Evolutionary conservation across 2,888 invertebrate genomes (phyloP).

Genomic region (Anorthoa munda): DNA sequence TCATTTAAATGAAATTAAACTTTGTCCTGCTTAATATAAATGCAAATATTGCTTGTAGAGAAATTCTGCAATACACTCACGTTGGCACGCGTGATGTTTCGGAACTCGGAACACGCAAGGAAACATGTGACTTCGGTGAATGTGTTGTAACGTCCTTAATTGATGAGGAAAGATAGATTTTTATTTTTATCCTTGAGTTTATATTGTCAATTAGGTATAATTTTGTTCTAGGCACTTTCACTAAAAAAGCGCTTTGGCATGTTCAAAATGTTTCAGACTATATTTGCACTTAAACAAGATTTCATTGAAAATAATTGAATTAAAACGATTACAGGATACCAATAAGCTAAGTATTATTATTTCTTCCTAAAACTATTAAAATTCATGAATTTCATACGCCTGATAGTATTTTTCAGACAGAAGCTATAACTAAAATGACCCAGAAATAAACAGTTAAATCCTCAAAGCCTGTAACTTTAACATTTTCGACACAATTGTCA

Average conservation of each 20-base stretch:
- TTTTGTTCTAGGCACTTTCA: not conserved
- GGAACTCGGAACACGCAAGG: conserved; percentile 39
- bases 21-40: conserved; percentile 47
- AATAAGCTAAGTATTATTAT: not conserved
- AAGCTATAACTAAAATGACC: not conserved
- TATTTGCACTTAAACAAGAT: not conserved
- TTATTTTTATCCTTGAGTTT: conserved; percentile 1
- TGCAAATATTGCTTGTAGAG: conserved; percentile 47
- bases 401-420: not conserved
- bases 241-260: not conserved
- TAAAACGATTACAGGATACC: no score
- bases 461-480: not conserved
- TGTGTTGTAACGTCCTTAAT: conserved; percentile 11
- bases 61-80: conserved; percentile 28
- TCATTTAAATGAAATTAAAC: conserved; percentile 47
- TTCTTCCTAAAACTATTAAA: not conserved
- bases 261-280: not conserved
- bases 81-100: conserved; percentile 34
- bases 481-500: conserved; percentile 11
- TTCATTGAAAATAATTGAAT: no score
- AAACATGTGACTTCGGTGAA: conserved; percentile 56
- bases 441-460: conserved; percentile 14
- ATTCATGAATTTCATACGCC: not conserved
- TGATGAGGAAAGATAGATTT: conserved; percentile 25
- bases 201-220: not conserved